Evolutionary conservation across 2,888 invertebrate species (phyloP), one percentile per base, ranked within the genome.

Genomic region (Calliphora vomitoria): DNA sequence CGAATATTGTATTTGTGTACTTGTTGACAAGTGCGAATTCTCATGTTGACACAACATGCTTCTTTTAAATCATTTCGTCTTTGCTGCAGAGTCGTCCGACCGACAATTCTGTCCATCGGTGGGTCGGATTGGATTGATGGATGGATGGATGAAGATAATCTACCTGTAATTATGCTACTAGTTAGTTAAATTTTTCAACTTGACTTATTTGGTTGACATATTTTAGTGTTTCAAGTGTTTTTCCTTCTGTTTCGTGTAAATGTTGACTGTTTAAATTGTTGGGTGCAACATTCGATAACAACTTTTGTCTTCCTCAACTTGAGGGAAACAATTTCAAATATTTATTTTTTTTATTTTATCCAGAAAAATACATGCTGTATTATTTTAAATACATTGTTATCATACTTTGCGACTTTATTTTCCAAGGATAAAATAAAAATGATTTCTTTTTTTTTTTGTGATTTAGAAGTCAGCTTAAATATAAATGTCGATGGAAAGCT

Each of bases 21-120:
- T 86, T 89, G 89, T 89, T 87, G 86, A 87, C 86, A 89, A 90
- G 90, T 90, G 92, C 90, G 90, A 91, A 90, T 90, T 90, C 90
- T 89, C 90, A 90, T 90, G 90, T 91, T 89, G 90, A 88, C 89
- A 89, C 89, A 89, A 90, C 89, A 90, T 89, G 89, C 89, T 87
- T 87, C 86, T 82, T 86, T 88, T 88, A 82, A 88, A 88, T 88
- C 85, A 86, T 88, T 86, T 74, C 53, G 72, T 82, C 71, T 83
- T 62, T 64, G 82, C 69, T 74, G 10, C 38, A 50, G 15, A 53
- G 15, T 72, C 55, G 55, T 38, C n/a, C 71, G 58, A 20, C 69
- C 44, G 68, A 62, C 44, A 11, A 38, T 55, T 83, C 66, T 55
- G 44, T 79, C 11, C 58, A 79, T 41, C 71, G 44, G 53, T 53